phyloP scores from a whole-genome alignment of 2,888 invertebrate genomes.

The Orthosia gothica region DNA sequence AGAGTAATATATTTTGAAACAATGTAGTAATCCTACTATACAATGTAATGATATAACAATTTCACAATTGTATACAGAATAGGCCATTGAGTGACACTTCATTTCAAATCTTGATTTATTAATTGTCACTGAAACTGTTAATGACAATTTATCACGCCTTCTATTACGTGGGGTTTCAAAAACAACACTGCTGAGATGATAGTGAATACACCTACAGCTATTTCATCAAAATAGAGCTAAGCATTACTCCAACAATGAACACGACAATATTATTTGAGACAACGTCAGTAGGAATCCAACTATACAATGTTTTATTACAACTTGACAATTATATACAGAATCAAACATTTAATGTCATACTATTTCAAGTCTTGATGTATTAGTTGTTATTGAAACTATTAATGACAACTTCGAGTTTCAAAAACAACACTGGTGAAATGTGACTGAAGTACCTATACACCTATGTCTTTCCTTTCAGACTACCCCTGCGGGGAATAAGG shows the following conservation, averaged over 20 bases:
- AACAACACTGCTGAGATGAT: not conserved
- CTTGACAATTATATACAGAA: conserved; percentile 17
- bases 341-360: not conserved
- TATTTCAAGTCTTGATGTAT: not conserved
- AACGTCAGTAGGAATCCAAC: not conserved
- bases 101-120: conserved; percentile 2
- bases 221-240: not conserved
- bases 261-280: conserved; percentile 9
- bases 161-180: conserved; percentile 1
- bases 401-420: not conserved
- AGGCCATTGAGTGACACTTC: not conserved
- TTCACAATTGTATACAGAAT: conserved; percentile 24
- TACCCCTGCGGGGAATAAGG: not conserved
- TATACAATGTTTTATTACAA: not conserved
- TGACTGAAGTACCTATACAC: conserved; percentile 1
- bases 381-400: not conserved
- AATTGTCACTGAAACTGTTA: not conserved
- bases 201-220: not conserved
- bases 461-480: not conserved
- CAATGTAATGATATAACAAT: conserved; percentile 2
- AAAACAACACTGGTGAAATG: conserved; percentile 13
- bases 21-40: not conserved
- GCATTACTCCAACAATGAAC: conserved; percentile 1
- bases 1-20: conserved; percentile 22
- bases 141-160: not conserved